A percentile compares a stretch with the other conserved stretches of the same genome.
Evolutionary conservation across 2,888 invertebrate genomes (phyloP).

Genomic region (Drosophila sordidapex): DNA sequence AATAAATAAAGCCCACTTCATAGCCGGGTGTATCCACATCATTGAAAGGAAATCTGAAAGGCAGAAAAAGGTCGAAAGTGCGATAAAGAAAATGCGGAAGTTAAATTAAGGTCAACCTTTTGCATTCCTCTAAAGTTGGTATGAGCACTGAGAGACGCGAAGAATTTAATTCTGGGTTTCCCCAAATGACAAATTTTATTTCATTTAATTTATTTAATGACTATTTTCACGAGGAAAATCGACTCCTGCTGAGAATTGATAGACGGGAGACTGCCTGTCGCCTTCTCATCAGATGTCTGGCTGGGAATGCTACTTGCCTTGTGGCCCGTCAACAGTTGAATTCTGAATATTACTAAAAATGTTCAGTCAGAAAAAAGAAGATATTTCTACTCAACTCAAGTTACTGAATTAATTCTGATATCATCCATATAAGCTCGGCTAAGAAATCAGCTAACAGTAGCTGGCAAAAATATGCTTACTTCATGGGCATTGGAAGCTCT

Average conservation of each 20-base stretch:
- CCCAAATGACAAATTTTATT: neutral
- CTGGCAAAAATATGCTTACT: slow-evolving; percentile 51
- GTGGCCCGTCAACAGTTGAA: neutral
- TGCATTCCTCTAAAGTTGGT: neutral
- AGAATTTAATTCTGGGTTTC: neutral
- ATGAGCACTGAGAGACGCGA: neutral
- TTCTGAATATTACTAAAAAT: neutral
- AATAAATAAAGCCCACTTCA: slow-evolving; percentile 72
- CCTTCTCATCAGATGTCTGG: neutral
- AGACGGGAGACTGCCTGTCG: neutral
- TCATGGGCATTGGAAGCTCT: slow-evolving; percentile 83
- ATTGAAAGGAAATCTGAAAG: slow-evolving; percentile 78
- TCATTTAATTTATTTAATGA: neutral
- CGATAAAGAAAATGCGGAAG: neutral
- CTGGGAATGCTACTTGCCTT: neutral
- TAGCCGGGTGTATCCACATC: slow-evolving; percentile 76
- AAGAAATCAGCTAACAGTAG: neutral
- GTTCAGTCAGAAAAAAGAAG: neutral
- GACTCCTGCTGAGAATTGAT: neutral
- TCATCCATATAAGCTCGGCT: neutral
- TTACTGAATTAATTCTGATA: neutral
- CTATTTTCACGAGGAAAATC: neutral
- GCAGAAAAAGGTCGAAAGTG: neutral
- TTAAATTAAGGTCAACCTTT: neutral
- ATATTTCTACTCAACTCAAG: neutral